phyloP scores from a whole-genome alignment of 2,113 vertebrate species.

The Chionodraco myersi region DNA sequence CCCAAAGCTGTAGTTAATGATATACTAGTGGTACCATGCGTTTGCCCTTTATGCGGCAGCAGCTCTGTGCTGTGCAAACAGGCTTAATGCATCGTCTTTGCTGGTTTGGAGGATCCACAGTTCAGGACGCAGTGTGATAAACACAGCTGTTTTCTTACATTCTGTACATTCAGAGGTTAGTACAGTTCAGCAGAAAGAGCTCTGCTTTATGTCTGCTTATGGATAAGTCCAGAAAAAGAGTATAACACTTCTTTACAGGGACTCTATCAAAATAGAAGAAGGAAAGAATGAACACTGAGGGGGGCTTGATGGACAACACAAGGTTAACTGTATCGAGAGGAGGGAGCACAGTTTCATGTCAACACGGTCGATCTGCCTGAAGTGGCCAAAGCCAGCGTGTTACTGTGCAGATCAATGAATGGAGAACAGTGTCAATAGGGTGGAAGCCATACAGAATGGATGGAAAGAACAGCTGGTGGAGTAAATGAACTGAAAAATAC shows the following conservation, averaged over 20 bases:
- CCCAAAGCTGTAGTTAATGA: slow-evolving; percentile 40
- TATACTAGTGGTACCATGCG: background rate
- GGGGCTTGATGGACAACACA: background rate
- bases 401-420: background rate
- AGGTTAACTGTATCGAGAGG: background rate
- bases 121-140: slow-evolving; percentile 27
- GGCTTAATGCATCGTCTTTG: slow-evolving; percentile 28
- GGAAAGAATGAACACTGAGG: background rate
- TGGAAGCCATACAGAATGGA: background rate
- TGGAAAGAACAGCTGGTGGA: background rate
- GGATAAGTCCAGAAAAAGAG: background rate
- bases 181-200: slow-evolving; percentile 9
- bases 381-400: background rate
- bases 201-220: background rate
- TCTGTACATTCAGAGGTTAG: slow-evolving; percentile 56
- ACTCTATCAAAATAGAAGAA: background rate
- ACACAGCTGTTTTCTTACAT: slow-evolving; percentile 23
- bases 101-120: slow-evolving; percentile 37
- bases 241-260: background rate
- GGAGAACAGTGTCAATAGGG: background rate
- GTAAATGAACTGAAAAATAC: background rate
- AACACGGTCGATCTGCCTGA: background rate
- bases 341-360: background rate
- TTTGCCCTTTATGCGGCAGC: slow-evolving; percentile 9
- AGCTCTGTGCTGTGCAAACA: slow-evolving; percentile 41